phyloP scores from a whole-genome alignment of 2,797 vertebrate genomes.

The Fringilla coelebs region DNA sequence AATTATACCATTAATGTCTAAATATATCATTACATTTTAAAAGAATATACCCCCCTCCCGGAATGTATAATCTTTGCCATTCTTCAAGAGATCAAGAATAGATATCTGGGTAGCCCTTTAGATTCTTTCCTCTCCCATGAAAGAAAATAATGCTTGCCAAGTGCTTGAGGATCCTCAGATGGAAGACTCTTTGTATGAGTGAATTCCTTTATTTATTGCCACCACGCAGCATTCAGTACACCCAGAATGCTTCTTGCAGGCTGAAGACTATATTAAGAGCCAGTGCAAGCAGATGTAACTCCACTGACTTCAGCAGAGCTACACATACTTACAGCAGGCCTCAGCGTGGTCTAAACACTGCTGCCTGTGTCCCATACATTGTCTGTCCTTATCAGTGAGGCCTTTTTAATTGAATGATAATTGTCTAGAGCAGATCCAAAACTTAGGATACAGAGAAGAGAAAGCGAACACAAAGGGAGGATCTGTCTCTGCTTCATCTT shows the following conservation, averaged over 20 bases:
- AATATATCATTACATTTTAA: conserved; percentile 21
- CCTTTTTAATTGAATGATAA: not conserved
- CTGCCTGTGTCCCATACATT: not conserved
- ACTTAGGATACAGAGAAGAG: not conserved
- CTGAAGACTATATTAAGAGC: conserved; percentile 17
- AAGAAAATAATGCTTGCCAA: conserved; percentile 15
- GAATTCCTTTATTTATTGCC: conserved; percentile 22
- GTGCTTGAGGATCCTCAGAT: conserved; percentile 20
- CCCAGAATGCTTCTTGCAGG: not conserved
- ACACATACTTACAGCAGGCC: not conserved
- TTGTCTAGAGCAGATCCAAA: not conserved
- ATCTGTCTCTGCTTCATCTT: not conserved
- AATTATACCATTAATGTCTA: conserved; percentile 41
- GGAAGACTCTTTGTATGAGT: not conserved
- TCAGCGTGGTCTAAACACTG: not conserved
- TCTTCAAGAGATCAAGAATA: not conserved
- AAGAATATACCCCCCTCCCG: not conserved
- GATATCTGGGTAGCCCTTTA: not conserved
- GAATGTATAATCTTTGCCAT: not conserved
- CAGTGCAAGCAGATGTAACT: not conserved
- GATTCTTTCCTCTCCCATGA: not conserved
- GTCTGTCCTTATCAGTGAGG: not conserved
- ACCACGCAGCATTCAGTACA: not conserved
- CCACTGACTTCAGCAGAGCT: conserved; percentile 15
- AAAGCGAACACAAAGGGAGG: not conserved